These are phyloP conservation scores for Diadumene lineata DNA, from an alignment of 92 coral and sea anemone genomes.

Conservation along the genomic window DNA sequence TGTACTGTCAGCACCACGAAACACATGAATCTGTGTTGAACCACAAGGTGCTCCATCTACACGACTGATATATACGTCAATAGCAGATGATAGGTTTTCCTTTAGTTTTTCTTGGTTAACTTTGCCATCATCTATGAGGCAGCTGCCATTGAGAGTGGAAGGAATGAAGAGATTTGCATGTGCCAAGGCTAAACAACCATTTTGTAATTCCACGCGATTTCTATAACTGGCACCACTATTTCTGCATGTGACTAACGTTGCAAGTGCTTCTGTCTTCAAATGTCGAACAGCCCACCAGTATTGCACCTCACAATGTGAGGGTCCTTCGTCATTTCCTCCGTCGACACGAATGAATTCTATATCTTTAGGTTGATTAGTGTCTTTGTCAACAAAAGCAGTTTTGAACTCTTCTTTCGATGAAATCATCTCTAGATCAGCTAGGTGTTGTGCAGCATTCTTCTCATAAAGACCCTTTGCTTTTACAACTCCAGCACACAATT, in stretches of 20 bases:
- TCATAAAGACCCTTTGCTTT: conserved; percentile 52
- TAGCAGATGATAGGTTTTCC: conserved; percentile 55
- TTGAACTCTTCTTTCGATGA: conserved; percentile 27
- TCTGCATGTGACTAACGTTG: conserved; percentile 45
- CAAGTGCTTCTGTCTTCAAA: conserved; percentile 13
- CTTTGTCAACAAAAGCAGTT: conserved; percentile 48
- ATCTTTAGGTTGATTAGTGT: conserved; percentile 37
- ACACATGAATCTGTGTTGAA: conserved; percentile 45
- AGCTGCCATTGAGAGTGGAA: conserved; percentile 65
- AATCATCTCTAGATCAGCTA: conserved; percentile 46
- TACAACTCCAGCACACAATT: conserved; percentile 61
- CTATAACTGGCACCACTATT: conserved; percentile 62
- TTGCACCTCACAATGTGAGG: conserved; percentile 52
- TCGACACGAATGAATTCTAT: conserved; percentile 65
- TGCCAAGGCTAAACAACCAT: conserved; percentile 65
- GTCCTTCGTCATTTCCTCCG: conserved; percentile 67
- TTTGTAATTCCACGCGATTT: conserved; percentile 64
- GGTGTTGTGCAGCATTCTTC: conserved; percentile 64
- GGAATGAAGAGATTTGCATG: conserved; percentile 71
- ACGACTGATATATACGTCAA: conserved; percentile 52
- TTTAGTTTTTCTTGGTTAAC: conserved; percentile 40
- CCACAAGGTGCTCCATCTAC: conserved; percentile 72
- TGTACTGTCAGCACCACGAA: conserved; percentile 38
- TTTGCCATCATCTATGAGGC: conserved; percentile 33
- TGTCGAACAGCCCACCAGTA: conserved; percentile 64